Conservation (phyloP, 2,888 invertebrate species). For the Apotomis turbidana region DNA sequence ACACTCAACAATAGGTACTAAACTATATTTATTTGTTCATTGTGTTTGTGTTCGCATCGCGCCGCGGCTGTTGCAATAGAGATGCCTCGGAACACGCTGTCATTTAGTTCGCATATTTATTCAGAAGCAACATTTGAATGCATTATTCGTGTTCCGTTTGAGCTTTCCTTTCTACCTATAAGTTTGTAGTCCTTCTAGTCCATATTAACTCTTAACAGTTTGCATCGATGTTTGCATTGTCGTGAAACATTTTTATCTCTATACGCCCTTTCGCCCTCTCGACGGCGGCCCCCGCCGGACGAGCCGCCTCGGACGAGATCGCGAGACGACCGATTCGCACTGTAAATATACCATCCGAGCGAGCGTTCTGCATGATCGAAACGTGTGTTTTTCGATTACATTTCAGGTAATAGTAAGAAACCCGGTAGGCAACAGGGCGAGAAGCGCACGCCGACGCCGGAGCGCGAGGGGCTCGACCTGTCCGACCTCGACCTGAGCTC, state of each 20-base stretch:
- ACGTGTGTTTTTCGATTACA: slow-evolving; percentile 81
- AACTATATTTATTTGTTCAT: slow-evolving; percentile 78
- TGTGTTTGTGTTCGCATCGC: slow-evolving; percentile 82
- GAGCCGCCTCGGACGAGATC: slow-evolving; percentile 5
- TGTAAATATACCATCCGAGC: slow-evolving; percentile 78
- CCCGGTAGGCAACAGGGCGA: slow-evolving; percentile 64
- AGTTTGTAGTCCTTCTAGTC: slow-evolving; percentile 63
- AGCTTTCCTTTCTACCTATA: slow-evolving; percentile 75
- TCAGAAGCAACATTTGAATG: slow-evolving; percentile 82
- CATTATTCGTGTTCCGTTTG: slow-evolving; percentile 74
- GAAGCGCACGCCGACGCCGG: slow-evolving; percentile 52
- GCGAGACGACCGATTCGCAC: slow-evolving; percentile 51
- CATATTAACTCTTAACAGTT: slow-evolving; percentile 75
- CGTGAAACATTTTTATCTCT: slow-evolving; percentile 27
- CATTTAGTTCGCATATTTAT: slow-evolving; percentile 71
- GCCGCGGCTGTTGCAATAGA: slow-evolving; percentile 72
- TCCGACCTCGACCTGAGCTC: slow-evolving; percentile 87
- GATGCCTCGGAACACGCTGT: slow-evolving; percentile 73
- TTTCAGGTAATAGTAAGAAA: slow-evolving; percentile 80
- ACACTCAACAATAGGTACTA: slow-evolving; percentile 84
- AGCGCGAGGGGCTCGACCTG: slow-evolving; percentile 74
- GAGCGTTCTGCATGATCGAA: slow-evolving; percentile 82
- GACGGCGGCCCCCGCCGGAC: slow-evolving; percentile 42
- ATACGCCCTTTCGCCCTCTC: slow-evolving; percentile 24
- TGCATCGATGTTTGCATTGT: slow-evolving; percentile 62